phyloP scores from a whole-genome alignment of 1,140 invertebrate genomes.

The Euschistus heros region DNA sequence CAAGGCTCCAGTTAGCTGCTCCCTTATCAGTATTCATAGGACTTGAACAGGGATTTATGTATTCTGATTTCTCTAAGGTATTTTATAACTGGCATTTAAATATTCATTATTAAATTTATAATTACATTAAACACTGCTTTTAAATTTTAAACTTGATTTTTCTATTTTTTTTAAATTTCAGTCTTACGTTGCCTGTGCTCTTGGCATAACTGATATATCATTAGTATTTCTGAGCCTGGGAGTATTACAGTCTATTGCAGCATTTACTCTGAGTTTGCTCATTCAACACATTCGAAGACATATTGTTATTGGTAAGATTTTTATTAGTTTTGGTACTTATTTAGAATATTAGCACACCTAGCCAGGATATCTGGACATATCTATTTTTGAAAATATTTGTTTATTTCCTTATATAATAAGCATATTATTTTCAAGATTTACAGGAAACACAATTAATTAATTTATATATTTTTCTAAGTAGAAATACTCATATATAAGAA shows the following conservation, averaged over 20 bases:
- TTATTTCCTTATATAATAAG: no score
- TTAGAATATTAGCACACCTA: no score
- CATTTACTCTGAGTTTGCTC: conserved; percentile 54
- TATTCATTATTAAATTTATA: background rate
- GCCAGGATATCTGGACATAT: no score
- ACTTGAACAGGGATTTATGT: conserved; percentile 60
- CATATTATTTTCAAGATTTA: no score
- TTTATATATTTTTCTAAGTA: no score
- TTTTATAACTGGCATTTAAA: background rate
- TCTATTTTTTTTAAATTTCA: conserved; percentile 31
- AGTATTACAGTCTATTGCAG: conserved; percentile 51
- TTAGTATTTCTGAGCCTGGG: conserved; percentile 53
- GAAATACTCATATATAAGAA: no score
- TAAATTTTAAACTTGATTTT: background rate
- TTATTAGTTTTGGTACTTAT: no score
- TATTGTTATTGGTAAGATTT: conserved; percentile 44
- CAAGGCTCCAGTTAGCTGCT: conserved; percentile 46
- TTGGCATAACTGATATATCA: conserved; percentile 51
- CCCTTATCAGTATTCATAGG: conserved; percentile 59
- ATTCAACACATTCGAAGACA: conserved; percentile 50
- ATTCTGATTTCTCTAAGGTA: conserved; percentile 57
- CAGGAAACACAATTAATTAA: no score
- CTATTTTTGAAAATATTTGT: no score
- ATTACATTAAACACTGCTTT: background rate
- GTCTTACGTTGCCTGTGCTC: conserved; percentile 51